Evolutionary conservation across 2,113 vertebrate genomes (phyloP), one percentile per base, ranked within the genome.

Genomic region (Stigmatopora nigra): DNA sequence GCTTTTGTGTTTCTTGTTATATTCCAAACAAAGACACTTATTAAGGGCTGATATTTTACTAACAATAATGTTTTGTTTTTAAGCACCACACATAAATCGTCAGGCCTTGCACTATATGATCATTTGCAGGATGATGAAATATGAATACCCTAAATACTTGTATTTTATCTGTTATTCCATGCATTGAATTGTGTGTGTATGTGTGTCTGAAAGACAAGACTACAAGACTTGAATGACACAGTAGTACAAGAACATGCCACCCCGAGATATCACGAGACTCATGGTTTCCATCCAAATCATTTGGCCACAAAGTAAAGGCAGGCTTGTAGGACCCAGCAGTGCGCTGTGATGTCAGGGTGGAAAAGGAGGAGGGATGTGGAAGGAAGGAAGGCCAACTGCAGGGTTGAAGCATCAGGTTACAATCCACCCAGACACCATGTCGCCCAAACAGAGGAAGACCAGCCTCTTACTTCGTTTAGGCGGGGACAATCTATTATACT

Each of bases 351-450:
- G 68, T 14, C 51, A 73, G 79, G 72, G 69, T 79, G 78, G 85
- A 86, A 81, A 82, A 82, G 68, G 25, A 66, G 65, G 75, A 73
- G 72, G 75, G 77, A 70, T 25, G 61, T 65, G 71, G 74, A 76
- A 77, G 81, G 79, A 83, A 80, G 81, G 78, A 75, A 81, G 72
- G 75, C 72, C 31, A 77, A 74, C 44, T 44, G 63, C 76, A 82
- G 76, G 77, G 80, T 70, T 70, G 77, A 81, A 82, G 84, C 82
- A 77, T 90, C 87, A 70, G 78, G 80, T 90, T 90, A 88, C 84
- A 84, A 83, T 85, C 84, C 81, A 59, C 82, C 78, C 82, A 81
- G 82, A 86, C 76, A 71, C 82, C 79, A 84, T 85, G 82, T 87
- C 80, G 78, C 74, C 87, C 80, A 84, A 85, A 85, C 76, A 80